A percentile compares a stretch with the other conserved stretches of the same genome.
These are phyloP conservation scores for Ciona savignyi DNA, from an alignment of 23 tunicate species.

Conservation along the genomic window DNA sequence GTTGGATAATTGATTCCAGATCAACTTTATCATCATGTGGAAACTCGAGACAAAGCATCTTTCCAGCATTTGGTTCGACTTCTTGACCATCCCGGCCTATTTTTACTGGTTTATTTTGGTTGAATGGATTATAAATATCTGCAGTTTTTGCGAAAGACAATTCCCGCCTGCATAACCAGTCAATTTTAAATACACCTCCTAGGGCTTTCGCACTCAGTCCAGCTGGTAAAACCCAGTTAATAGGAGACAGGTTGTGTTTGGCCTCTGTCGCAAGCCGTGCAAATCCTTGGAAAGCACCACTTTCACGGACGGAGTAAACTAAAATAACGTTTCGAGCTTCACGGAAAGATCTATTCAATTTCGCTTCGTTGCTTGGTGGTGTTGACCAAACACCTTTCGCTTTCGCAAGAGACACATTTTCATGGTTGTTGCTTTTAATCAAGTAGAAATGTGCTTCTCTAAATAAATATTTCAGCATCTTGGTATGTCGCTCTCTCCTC, in stretches of 20 bases:
- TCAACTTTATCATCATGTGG: slow-evolving; percentile 88
- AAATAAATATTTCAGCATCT: slow-evolving; percentile 84
- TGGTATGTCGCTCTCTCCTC: slow-evolving; percentile 61
- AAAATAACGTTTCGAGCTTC: slow-evolving; percentile 83
- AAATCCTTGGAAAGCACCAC: slow-evolving; percentile 95
- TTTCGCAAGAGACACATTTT: slow-evolving; percentile 79
- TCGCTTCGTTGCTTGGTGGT: slow-evolving; percentile 78
- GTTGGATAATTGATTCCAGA: slow-evolving; percentile 71
- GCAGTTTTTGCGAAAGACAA: slow-evolving; percentile 67
- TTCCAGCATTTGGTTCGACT: slow-evolving; percentile 90
- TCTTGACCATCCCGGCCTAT: slow-evolving; percentile 96
- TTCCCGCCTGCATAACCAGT: slow-evolving; percentile 80
- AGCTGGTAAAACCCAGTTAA: slow-evolving; percentile 89
- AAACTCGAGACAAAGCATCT: slow-evolving; percentile 75
- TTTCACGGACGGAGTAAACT: slow-evolving; percentile 77
- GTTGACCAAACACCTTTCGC: slow-evolving; percentile 92
- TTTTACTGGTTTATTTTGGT: slow-evolving; percentile 76
- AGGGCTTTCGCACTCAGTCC: slow-evolving; percentile 72
- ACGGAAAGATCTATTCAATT: slow-evolving; percentile 53
- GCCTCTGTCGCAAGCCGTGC: slow-evolving; percentile 63
- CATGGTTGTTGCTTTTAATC: slow-evolving; percentile 89
- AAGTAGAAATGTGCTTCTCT: slow-evolving; percentile 80
- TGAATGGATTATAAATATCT: slow-evolving; percentile 68
- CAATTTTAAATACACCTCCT: slow-evolving; percentile 80
- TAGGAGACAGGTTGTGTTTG: slow-evolving; percentile 56